Conservation (phyloP, 2,888 invertebrate genomes). For the Drosophila pseudotakahashii region DNA sequence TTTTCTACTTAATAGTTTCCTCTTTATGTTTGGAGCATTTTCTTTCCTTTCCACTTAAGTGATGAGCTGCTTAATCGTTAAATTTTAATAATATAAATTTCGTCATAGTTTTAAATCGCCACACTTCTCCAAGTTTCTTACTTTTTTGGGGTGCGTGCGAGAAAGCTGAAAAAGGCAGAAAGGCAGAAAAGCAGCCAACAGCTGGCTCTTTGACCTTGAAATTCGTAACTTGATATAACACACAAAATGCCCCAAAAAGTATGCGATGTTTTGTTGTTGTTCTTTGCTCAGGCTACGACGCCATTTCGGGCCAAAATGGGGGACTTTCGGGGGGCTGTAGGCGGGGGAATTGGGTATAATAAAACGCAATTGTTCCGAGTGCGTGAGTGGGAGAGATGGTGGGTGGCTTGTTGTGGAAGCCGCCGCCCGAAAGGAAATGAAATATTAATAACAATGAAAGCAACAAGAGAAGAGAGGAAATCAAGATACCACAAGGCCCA, state of each 20-base stretch:
- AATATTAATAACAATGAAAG: conserved; percentile 76
- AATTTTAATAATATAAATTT: conserved; percentile 26
- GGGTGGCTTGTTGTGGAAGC: conserved; percentile 6
- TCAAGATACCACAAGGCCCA: conserved; percentile 40
- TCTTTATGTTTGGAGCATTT: not conserved
- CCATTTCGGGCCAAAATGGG: conserved; percentile 53
- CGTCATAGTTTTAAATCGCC: not conserved
- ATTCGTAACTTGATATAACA: conserved; percentile 75
- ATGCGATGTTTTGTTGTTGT: conserved; percentile 45
- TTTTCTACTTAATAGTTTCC: conserved; percentile 7
- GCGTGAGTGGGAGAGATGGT: conserved; percentile 6
- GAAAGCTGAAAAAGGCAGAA: not conserved
- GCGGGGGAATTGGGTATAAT: conserved; percentile 41
- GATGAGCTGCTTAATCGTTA: conserved; percentile 15
- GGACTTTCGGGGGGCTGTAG: not conserved
- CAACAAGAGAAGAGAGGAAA: conserved; percentile 52
- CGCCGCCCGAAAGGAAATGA: conserved; percentile 58
- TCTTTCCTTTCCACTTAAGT: not conserved
- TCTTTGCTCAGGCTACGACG: conserved; percentile 53
- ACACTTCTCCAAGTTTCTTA: not conserved
- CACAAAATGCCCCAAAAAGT: conserved; percentile 56
- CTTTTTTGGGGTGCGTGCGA: conserved; percentile 17
- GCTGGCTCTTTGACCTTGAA: conserved; percentile 74
- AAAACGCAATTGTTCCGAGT: conserved; percentile 59
- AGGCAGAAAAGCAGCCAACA: conserved; percentile 35